Conservation (phyloP, 2,888 invertebrate species). For the Nesidiocoris tenuis region DNA sequence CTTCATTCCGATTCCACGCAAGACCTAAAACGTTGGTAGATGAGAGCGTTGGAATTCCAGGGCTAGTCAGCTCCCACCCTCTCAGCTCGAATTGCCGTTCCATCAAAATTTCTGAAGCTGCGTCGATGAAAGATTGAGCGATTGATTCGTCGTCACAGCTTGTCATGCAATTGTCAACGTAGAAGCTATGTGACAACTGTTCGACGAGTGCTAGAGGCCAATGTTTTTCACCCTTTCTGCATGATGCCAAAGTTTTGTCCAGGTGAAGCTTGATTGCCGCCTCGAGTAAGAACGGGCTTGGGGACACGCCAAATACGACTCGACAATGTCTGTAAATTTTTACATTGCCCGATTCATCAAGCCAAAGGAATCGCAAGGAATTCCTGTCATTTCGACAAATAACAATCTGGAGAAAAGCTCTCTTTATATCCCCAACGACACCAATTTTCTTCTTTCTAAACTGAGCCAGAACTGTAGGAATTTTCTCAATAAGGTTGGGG, state of each 20-base stretch:
- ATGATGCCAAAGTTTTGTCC: not conserved
- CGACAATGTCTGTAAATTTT: constrained; percentile 33
- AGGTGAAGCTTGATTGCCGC: constrained; percentile 32
- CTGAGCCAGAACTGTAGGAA: constrained; percentile 13
- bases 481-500: constrained; percentile 38
- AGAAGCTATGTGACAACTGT: not conserved
- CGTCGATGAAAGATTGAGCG: not conserved
- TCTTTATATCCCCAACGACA: constrained; percentile 26
- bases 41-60: not conserved
- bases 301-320: constrained; percentile 35
- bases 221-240: not conserved
- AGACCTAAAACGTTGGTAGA: not conserved
- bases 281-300: constrained; percentile 34
- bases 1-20: not conserved
- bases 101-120: not conserved
- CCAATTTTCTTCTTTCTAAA: constrained; percentile 34
- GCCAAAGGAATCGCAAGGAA: constrained; percentile 34
- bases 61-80: constrained; percentile 1
- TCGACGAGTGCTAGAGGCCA: not conserved
- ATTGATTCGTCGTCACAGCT: not conserved
- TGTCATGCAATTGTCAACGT: constrained; percentile 10
- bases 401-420: constrained; percentile 36
- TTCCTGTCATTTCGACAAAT: constrained; percentile 20
- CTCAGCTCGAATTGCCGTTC: constrained; percentile 2
- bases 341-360: not conserved